Evolutionary conservation across 2,113 vertebrate species (phyloP), one percentile per base, ranked within the genome.

Genomic region (Phyllostomus discolor): DNA sequence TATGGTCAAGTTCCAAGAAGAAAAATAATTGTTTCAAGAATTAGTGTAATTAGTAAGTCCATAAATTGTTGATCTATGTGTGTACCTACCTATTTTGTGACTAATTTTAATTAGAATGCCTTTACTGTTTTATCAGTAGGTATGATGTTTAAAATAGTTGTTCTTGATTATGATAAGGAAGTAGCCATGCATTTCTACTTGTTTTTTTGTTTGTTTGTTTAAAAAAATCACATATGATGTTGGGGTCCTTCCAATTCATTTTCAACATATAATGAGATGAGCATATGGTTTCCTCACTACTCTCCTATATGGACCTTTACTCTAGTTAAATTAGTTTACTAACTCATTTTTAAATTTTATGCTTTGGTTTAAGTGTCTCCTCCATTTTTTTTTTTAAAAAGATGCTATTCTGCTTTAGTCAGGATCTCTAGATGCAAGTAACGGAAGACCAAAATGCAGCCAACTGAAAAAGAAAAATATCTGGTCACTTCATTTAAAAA

Each of bases 271-370:
- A 95, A 72, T 94, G 84, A 94, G 72, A 94, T 78, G 67, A 85
- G 85, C 57, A 57, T 88, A 66, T 90, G 84, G 57, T 88, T 97
- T 97, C 94, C 90, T 95, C 81, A 82, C 96, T 97, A 94, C 33
- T 86, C 35, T 95, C 31, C 50, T 92, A 70, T 87, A 54, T 35
- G 75, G 81, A 88, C 85, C 87, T 38, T 96, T 35, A 89, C 15
- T 64, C 41, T 48, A 75, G 46, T 90, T 96, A 95, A 94, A 96
- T 96, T 95, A 95, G 95, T 84, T 57, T 92, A 50, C 14, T 87
- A 92, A 69, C 70, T 97, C 38, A 95, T 87, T 93, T 95, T 35
- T 86, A 48, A 96, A 81, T 70, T 78, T 66, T 94, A 81, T 96
- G 28, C 50, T 84, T 73, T 88, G 87, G 52, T 88, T 19, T 92